Evolutionary conservation across 2,113 vertebrate genomes (phyloP), one percentile per base, ranked within the genome.

Genomic region (Halichoeres trimaculatus): DNA sequence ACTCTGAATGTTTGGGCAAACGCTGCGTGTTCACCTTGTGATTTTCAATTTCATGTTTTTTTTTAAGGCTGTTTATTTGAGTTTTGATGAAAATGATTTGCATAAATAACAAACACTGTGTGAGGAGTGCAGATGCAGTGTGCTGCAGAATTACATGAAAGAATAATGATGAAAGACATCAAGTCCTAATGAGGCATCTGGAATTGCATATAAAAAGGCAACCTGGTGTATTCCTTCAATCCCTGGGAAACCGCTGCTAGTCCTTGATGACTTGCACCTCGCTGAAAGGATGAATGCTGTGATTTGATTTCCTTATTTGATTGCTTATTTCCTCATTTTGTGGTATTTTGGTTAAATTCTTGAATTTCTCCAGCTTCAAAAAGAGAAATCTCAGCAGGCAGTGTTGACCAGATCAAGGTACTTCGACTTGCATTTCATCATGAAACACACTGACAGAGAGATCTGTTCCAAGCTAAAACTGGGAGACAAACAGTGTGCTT

Each of bases 101-200:
- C 90, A 91, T 93, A 86, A 87, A 92, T 88, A 92, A 87, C 83
- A 90, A 92, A 90, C 74, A 60, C 24, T 55, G 40, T 24, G 75
- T 83, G 83, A 69, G 57, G 68, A 78, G 80, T 80, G 74, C 92
- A 94, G 89, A 90, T 91, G 80, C 83, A 72, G 50, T 60, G 74
- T 76, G 81, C 85, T 59, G 63, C 84, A 84, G 76, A 85, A 88
- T 90, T 80, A 90, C 88, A 88, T 84, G 87, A 89, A 85, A 88
- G 85, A 90, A 92, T 92, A 90, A 92, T 87, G 85, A 90, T 93
- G 90, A 93, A 92, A 91, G 88, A 84, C 83, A 85, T 71, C 68
- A 38, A 51, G 76, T 63, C 70, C 86, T 90, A 92, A 93, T 89
- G 89, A 91, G 84, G 86, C 90, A 93, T 91, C 89, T 93, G 90